Evolutionary conservation across 2,797 vertebrate genomes (phyloP), one percentile per base, ranked within the genome.

Genomic region (Anas acuta): DNA sequence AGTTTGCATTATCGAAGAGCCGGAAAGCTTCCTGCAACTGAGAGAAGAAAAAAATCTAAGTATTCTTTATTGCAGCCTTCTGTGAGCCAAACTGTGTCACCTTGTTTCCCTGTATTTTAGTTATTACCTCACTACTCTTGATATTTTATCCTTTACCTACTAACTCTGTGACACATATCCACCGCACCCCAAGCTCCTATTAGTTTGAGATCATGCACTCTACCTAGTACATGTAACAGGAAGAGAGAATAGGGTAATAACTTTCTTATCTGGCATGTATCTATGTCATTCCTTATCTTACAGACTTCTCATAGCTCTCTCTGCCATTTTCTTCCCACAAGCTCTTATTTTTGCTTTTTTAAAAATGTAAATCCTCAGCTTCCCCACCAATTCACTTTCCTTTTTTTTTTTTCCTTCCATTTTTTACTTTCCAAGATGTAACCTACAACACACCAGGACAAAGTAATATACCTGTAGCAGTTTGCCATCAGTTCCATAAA

Each of bases 1-100:
- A 99, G 97, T 97, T 99, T 51, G 98, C 98, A 2, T 99, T 99
- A 97, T 99, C 98, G 89, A 99, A 99, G 73, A 98, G 97, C 85
- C 97, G 98, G 96, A 99, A 99, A 93, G 99, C 98, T 96, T 99
- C 99, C 94, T 99, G 99, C 86, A 99, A 96, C 99, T 99, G 97
- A 95, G 60, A 97, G 97, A 56, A 62, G 32, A 96, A 74, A 93
- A 19, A 89, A 15, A 28, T 92, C 51, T 85, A 82, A 78, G 73
- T 18, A 47, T 25, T 47, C 45, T 54, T 41, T 39, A 54, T 11
- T 77, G 60, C 16, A 87, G n/a, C 25, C 17, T 39, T 66, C 37
- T 64, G 21, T 14, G 9, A 89, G 53, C 3, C 53, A 84, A 82
- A 66, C 1, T 4, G 23, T 15, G 51, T 49, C 60, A 74, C 6